Conservation (phyloP, 2,113 vertebrate genomes). For the Stictonetta naevosa region DNA sequence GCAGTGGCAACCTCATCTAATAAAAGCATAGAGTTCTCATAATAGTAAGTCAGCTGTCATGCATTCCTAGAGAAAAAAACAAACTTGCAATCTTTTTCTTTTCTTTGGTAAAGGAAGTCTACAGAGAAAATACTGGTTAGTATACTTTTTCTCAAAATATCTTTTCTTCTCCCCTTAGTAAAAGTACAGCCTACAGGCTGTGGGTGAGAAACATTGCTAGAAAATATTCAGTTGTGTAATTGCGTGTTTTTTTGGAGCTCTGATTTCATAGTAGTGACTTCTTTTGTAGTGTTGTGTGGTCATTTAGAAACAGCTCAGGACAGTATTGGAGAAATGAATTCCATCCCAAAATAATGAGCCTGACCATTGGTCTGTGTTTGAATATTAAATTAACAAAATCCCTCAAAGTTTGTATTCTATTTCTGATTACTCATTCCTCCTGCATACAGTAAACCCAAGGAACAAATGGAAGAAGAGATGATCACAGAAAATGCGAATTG, state of each 20-base stretch:
- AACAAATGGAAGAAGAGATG: not conserved
- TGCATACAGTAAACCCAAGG: not conserved
- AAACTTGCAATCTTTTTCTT: not conserved
- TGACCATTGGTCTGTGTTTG: not conserved
- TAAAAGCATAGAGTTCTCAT: not conserved
- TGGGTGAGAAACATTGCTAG: not conserved
- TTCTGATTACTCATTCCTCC: not conserved
- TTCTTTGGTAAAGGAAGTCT: not conserved
- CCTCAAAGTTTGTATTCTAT: not conserved
- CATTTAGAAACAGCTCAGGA: not conserved
- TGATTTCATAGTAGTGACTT: not conserved
- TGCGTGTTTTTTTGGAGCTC: not conserved
- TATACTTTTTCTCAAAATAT: constrained; percentile 10
- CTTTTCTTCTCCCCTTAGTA: not conserved
- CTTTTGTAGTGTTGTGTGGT: not conserved
- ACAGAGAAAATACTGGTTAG: not conserved
- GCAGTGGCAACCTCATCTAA: not conserved
- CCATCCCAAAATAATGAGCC: not conserved
- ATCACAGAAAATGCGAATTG: not conserved
- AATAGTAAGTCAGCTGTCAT: constrained; percentile 7
- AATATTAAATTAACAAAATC: not conserved
- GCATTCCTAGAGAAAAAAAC: not conserved
- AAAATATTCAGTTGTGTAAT: not conserved
- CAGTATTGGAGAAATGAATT: not conserved
- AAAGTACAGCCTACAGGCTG: not conserved